phyloP scores from a whole-genome alignment of 2,113 vertebrate genomes.

The Archilochus colubris region DNA sequence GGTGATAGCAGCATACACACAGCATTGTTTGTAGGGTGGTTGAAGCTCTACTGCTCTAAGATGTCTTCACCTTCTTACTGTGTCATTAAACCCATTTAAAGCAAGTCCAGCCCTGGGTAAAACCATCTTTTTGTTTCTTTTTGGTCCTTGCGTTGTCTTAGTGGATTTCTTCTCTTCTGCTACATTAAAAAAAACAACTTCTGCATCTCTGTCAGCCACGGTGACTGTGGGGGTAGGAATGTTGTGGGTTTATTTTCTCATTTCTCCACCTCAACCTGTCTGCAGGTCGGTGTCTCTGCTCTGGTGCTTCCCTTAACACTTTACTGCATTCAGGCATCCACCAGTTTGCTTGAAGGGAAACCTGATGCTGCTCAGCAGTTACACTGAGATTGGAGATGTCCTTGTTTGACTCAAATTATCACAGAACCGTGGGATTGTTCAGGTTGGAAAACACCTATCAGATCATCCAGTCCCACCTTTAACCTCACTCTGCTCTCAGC shows the following conservation, averaged over 20 bases:
- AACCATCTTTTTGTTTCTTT: neutral
- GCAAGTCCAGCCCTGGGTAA: neutral
- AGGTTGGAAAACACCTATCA: too few relatives aligned
- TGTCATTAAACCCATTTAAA: neutral
- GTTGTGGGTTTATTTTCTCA: neutral
- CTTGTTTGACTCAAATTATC: neutral
- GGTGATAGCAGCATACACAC: neutral
- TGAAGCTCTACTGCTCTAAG: neutral
- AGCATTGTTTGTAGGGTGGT: neutral
- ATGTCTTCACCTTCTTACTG: neutral
- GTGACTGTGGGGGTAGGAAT: neutral
- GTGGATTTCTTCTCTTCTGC: neutral
- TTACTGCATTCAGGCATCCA: neutral
- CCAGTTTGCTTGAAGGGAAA: neutral
- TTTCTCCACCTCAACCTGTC: neutral
- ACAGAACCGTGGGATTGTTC: too few relatives aligned
- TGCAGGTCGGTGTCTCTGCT: neutral
- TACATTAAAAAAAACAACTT: neutral
- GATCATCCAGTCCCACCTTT: too few relatives aligned
- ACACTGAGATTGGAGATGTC: neutral
- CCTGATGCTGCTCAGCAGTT: neutral
- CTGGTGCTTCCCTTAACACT: rapidly evolving
- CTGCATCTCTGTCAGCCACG: rapidly evolving
- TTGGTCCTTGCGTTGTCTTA: neutral
- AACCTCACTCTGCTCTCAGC: too few relatives aligned